Conservation (phyloP, 2,888 invertebrate genomes). For the Rhorus exstirpatorius region DNA sequence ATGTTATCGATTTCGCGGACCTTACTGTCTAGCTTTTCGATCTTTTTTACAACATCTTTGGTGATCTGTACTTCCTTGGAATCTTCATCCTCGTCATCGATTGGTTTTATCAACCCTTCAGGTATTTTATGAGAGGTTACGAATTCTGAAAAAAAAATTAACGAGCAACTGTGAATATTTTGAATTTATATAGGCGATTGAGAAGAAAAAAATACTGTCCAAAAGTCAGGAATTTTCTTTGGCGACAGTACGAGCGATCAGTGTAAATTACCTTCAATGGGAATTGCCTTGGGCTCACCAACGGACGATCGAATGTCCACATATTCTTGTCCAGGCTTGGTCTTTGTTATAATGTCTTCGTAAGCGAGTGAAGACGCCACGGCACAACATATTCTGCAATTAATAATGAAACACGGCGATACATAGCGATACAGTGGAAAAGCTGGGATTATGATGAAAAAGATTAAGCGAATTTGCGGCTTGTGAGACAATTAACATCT, state of each 20-base stretch:
- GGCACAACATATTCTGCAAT: constrained; percentile 88
- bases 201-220: not conserved
- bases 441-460: not conserved
- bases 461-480: not conserved
- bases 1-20: constrained; percentile 55
- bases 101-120: constrained; percentile 84
- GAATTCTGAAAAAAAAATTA: constrained; percentile 84
- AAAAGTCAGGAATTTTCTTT: not conserved
- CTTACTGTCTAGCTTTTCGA: constrained; percentile 78
- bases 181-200: not conserved
- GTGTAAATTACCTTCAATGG: constrained; percentile 75
- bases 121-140: constrained; percentile 92
- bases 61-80: constrained; percentile 73
- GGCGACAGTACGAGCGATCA: not conserved
- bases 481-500: constrained; percentile 35
- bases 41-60: constrained; percentile 78
- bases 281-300: constrained; percentile 72
- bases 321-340: constrained; percentile 90
- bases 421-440: not conserved
- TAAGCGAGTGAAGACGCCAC: constrained; percentile 86
- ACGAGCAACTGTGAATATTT: not conserved
- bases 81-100: constrained; percentile 80
- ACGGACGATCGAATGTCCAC: constrained; percentile 88
- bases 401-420: constrained; percentile 77
- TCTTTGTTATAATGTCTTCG: constrained; percentile 89